Evolutionary conservation across 2,113 vertebrate genomes (phyloP), one percentile per base, ranked within the genome.

Genomic region (Leuciscus idus): DNA sequence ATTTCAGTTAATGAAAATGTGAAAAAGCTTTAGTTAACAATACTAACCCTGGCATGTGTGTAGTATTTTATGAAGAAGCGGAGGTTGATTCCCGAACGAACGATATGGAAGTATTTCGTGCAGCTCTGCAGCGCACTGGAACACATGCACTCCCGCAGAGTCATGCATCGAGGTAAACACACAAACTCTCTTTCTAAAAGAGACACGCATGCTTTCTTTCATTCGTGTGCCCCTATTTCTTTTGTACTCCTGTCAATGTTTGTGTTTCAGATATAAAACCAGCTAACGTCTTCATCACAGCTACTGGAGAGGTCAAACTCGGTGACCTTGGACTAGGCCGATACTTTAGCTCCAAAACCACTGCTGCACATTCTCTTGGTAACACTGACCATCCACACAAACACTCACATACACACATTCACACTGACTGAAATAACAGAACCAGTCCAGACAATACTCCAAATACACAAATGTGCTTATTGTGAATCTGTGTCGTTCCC

Each of bases 61-160:
- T 93, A 97, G 96, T 96, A 96, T 92, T 97, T 97, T 91, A 96
- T 97, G 90, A 97, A 97, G 92, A 96, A 97, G 93, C 95, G 95
- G 90, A 94, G 96, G 89, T 94, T 97, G 91, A 97, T 97, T 90
- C 96, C 96, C 0, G 96, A 97, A 93, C 92, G 95, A 89, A 96
- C 96, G 0, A 95, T 97, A 87, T 97, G 96, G 96, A 97, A 97
- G 90, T 97, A 97, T 90, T 97, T 97, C 50, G 96, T 95, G 92
- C 96, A 97, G 94, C 93, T 97, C 80, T 97, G 96, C 94, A 96
- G 96, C 68, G 96, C 96, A 4, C 93, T 97, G 86, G 96, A 97
- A 87, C 96, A 97, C 93, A 97, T 97, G 96, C 96, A 97, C 87
- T 97, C 96, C 61, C 96, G 96, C 90, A 94, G 96, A 81, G 95